Percentiles rank a stretch among this genome's conserved stretches.
These are phyloP conservation scores for Folsomia manolachei DNA, from an alignment of 2,888 invertebrate genomes.

Conservation along the genomic window DNA sequence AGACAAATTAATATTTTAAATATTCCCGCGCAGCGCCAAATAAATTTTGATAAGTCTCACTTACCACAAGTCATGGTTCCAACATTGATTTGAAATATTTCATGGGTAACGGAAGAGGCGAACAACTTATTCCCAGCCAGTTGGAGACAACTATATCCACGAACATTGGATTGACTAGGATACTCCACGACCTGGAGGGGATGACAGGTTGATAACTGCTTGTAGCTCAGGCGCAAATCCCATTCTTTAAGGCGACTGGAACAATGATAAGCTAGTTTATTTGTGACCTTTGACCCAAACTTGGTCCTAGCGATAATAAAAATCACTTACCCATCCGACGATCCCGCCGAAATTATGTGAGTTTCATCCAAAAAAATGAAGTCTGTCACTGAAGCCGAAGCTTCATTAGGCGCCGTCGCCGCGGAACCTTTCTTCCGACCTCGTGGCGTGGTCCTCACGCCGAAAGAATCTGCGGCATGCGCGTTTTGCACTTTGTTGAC, in stretches of 20 bases:
- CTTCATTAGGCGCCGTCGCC: neutral
- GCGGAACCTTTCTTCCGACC: neutral
- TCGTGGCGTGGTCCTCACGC: neutral
- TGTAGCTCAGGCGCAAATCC: conserved; percentile 16
- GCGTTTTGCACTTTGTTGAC: conserved; percentile 5
- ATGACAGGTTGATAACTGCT: conserved; percentile 10
- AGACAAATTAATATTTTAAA: neutral
- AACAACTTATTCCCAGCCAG: neutral
- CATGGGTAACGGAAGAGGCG: conserved; percentile 4
- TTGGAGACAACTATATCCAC: conserved; percentile 10
- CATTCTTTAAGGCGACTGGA: conserved; percentile 15
- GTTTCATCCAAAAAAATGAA: conserved; percentile 12
- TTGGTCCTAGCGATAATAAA: too few species aligned
- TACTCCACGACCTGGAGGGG: conserved; percentile 11
- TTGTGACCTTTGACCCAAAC: too few species aligned
- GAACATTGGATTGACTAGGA: neutral
- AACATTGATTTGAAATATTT: conserved; percentile 9
- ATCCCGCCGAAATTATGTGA: conserved; percentile 5
- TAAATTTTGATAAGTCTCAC: neutral
- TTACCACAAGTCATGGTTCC: conserved; percentile 6
- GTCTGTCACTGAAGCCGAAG: conserved; percentile 8
- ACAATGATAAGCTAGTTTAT: too few species aligned
- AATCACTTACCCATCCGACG: conserved; percentile 14
- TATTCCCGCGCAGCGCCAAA: too few species aligned
- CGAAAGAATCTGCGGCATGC: neutral